Conservation (phyloP, 2,888 invertebrate species). For the Amblyjoppa proteus region DNA sequence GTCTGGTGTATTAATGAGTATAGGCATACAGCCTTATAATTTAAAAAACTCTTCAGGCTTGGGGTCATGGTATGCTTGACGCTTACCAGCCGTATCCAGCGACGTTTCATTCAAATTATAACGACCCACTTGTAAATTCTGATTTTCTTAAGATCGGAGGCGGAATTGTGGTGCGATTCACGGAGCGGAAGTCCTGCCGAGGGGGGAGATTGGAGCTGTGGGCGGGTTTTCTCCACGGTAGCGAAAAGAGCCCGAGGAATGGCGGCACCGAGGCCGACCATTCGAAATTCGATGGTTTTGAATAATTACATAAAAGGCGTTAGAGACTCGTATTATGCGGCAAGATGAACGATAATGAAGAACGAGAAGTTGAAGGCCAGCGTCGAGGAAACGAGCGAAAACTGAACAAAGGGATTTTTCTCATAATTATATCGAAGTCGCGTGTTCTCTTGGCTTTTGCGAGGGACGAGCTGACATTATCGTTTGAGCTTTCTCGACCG, state of each 20-base stretch:
- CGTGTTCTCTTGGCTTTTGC: conserved; percentile 11
- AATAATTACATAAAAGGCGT: conserved; percentile 33
- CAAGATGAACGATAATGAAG: not conserved
- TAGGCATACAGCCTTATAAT: not conserved
- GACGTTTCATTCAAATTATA: conserved; percentile 73
- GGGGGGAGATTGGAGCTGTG: conserved; percentile 2
- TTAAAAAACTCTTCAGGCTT: not conserved
- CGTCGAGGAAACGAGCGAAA: conserved; percentile 4
- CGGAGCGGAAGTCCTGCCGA: conserved; percentile 67
- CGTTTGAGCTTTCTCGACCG: conserved; percentile 18
- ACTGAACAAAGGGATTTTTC: conserved; percentile 22
- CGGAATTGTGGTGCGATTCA: conserved; percentile 51
- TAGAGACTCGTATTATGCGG: not conserved
- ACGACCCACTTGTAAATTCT: conserved; percentile 76
- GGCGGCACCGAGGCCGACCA: conserved; percentile 37
- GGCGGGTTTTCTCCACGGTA: not conserved
- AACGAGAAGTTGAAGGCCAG: not conserved
- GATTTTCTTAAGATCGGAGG: conserved; percentile 74
- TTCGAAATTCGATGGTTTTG: conserved; percentile 59
- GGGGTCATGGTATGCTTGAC: not conserved
- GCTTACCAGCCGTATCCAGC: not conserved
- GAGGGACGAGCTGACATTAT: conserved; percentile 8
- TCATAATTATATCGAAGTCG: conserved; percentile 25
- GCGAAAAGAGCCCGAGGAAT: conserved; percentile 34
- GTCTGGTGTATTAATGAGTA: not conserved